These are phyloP conservation scores for Arctopsyche grandis DNA, from an alignment of 1,140 invertebrate species.

Conservation along the genomic window DNA sequence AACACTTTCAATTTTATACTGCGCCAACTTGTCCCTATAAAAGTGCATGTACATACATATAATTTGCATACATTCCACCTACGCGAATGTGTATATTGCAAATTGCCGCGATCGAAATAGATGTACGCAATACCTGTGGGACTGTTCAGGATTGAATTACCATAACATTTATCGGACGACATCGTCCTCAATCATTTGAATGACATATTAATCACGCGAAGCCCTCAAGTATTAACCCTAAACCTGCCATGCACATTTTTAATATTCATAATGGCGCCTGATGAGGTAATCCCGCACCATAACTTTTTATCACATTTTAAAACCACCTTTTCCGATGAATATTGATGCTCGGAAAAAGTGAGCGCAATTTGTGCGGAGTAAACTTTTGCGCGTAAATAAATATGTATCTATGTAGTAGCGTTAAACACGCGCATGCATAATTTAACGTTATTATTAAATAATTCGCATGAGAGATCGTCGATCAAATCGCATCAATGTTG, in stretches of 20 bases:
- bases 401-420: no score
- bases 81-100: no score
- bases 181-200: conserved; percentile 22
- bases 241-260: neutral
- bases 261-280: conserved; percentile 16
- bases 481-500: neutral
- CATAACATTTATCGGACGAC: conserved; percentile 23
- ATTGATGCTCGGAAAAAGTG: neutral
- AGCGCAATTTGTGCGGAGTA: neutral
- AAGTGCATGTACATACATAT: no score
- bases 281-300: conserved; percentile 8
- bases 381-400: neutral
- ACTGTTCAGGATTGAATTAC: conserved; percentile 11
- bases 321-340: neutral
- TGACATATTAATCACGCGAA: conserved; percentile 27
- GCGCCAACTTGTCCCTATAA: no score
- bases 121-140: no score
- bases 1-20: no score
- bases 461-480: neutral
- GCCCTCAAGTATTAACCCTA: neutral
- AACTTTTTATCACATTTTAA: conserved; percentile 4
- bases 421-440: no score
- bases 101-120: no score
- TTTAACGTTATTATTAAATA: no score
- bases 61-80: no score